Conservation (phyloP, 1,140 invertebrate species). For the Dinothrombium tinctorium region DNA sequence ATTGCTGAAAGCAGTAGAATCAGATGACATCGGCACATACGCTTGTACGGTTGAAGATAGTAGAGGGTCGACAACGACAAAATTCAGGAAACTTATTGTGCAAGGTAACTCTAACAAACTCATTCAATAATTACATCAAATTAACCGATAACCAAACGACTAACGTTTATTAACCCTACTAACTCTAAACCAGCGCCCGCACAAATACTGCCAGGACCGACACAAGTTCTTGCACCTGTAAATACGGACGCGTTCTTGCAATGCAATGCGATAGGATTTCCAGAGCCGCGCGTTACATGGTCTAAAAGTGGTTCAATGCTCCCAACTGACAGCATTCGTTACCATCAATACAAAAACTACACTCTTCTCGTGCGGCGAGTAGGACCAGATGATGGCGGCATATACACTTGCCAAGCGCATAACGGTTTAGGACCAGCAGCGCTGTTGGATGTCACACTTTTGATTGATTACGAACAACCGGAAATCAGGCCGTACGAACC, state of each 20-base stretch:
- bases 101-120: too few species aligned
- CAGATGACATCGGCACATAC: constrained; percentile 46
- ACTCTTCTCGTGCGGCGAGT: constrained; percentile 45
- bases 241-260: constrained; percentile 40
- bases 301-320: constrained; percentile 49
- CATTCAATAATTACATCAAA: too few species aligned
- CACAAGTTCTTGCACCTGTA: constrained; percentile 38
- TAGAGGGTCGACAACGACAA: constrained; percentile 27
- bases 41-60: constrained; percentile 35
- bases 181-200: too few species aligned
- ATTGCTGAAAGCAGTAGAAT: constrained; percentile 32
- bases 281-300: constrained; percentile 55
- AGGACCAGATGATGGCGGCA: constrained; percentile 33
- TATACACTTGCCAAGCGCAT: constrained; percentile 54
- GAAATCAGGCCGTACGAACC: constrained; percentile 6
- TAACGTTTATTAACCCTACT: too few species aligned
- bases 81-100: not conserved
- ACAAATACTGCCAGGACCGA: constrained; percentile 12
- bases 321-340: constrained; percentile 38
- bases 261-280: constrained; percentile 59
- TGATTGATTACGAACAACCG: constrained; percentile 9
- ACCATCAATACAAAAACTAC: constrained; percentile 44
- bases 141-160: too few species aligned
- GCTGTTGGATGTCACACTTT: constrained; percentile 40
- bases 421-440: constrained; percentile 50